Base-by-base conservation (phyloP, 2,797 vertebrate genomes). In the Muscicapa striata region DNA sequence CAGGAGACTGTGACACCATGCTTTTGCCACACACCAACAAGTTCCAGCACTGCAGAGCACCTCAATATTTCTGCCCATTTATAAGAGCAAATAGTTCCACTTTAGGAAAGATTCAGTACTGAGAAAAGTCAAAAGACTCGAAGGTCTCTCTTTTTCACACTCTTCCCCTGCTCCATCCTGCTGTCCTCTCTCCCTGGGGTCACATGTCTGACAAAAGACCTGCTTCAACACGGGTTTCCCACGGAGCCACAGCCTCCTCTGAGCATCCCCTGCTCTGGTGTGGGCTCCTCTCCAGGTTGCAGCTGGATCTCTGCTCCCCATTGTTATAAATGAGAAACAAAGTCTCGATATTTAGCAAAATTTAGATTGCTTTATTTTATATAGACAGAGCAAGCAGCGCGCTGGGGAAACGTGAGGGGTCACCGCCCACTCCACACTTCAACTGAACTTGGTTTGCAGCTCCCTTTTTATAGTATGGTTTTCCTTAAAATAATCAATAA, bases 221-320 rank as follows among this genome's bases (percentile, higher is more conserved):
- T 26, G 45, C 17, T 40, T 2, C n/a, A 30, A 1, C 20, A 5
- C 0, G 0, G 11, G 6, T 4, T 30, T 59, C 21, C 34, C 45
- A 2, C 5, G 0, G 10, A 1, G 12, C n/a, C 63, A 12, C 52
- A 58, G 52, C 43, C 64, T 59, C 36, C 54, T 49, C 1, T 4
- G 30, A 12, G 43, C 45, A 41, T 18, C n/a, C 41, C 41, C 62
- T 46, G 62, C 62, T 14, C 41, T 1, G 17, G 24, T 1, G 5
- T 32, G 59, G 12, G 26, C 19, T 68, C 66, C 46, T 68, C 14
- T 11, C 48, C 2, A 2, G 75, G n/a, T 27, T 57, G 63, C 63
- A 67, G 76, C n/a, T 26, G 41, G 14, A 36, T 73, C 40, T 16
- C 54, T 73, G 52, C 41, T 58, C 54, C 41, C 70, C 54, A 58